Conservation (phyloP, 2,888 invertebrate genomes). For the Xylophagus ater region DNA sequence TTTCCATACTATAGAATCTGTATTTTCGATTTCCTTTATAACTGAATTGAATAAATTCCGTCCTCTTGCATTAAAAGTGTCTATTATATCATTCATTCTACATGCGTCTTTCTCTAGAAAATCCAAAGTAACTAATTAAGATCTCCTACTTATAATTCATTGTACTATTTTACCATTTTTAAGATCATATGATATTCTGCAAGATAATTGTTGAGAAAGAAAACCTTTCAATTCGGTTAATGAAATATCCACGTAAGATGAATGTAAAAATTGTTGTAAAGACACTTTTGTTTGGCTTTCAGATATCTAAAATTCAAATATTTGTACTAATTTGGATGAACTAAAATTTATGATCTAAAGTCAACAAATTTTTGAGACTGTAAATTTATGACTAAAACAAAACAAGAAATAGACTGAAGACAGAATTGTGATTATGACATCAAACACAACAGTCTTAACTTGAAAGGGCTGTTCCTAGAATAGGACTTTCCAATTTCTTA, state of each 20-base stretch:
- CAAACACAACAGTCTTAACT: too few relatives aligned
- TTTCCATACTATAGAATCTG: constrained; percentile 60
- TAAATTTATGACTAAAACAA: too few relatives aligned
- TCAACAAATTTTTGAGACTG: too few relatives aligned
- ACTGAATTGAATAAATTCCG: constrained; percentile 54
- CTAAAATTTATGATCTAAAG: too few relatives aligned
- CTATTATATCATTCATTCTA: constrained; percentile 52
- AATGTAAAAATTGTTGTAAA: constrained; percentile 69
- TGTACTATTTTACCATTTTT: constrained; percentile 69
- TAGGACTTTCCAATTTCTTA: too few relatives aligned
- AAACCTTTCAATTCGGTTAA: constrained; percentile 78
- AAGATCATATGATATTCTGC: constrained; percentile 67
- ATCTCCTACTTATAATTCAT: too few relatives aligned
- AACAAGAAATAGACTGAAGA: too few relatives aligned
- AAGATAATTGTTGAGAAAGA: constrained; percentile 82
- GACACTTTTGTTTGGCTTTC: constrained; percentile 69
- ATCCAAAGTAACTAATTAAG: too few relatives aligned
- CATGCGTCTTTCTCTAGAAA: constrained; percentile 66
- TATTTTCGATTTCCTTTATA: constrained; percentile 50
- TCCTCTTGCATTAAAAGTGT: constrained; percentile 54
- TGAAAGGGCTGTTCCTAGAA: too few relatives aligned
- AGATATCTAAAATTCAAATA: too few relatives aligned
- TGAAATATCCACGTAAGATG: constrained; percentile 68
- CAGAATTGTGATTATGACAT: too few relatives aligned
- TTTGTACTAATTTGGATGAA: too few relatives aligned